phyloP scores from a whole-genome alignment of 2,113 vertebrate species.

The Pachyramphus minor region DNA sequence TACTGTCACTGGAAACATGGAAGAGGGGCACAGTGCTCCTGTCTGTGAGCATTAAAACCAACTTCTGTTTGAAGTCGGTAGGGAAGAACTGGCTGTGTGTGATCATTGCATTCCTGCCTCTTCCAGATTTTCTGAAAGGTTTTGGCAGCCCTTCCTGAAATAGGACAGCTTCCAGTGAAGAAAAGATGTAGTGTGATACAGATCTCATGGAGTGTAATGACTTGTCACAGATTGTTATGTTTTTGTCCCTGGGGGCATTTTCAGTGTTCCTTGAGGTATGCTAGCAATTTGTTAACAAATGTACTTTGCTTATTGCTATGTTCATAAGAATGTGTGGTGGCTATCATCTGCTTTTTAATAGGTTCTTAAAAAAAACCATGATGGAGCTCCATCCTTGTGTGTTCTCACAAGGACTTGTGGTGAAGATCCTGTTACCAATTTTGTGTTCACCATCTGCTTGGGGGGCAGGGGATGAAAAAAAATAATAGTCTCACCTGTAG shows the following conservation, averaged over 20 bases:
- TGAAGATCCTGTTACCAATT: background rate
- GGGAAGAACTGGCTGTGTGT: background rate
- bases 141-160: background rate
- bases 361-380: background rate
- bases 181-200: background rate
- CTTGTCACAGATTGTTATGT: background rate
- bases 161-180: background rate
- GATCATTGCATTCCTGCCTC: background rate
- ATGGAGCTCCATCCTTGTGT: background rate
- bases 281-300: background rate
- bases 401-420: background rate
- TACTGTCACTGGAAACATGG: background rate
- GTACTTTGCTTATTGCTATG: background rate
- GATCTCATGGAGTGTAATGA: background rate
- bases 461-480: background rate
- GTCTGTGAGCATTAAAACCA: background rate
- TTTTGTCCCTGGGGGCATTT: background rate
- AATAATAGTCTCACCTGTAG: background rate
- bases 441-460: background rate
- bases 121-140: background rate
- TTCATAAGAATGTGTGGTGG: background rate
- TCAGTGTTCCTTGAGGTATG: background rate
- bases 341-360: background rate
- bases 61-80: background rate
- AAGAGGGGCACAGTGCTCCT: accelerated